Percentiles rank a stretch among this genome's conserved stretches.
Conservation (phyloP, 2,113 vertebrate genomes). For the Dasypus novemcinctus region DNA sequence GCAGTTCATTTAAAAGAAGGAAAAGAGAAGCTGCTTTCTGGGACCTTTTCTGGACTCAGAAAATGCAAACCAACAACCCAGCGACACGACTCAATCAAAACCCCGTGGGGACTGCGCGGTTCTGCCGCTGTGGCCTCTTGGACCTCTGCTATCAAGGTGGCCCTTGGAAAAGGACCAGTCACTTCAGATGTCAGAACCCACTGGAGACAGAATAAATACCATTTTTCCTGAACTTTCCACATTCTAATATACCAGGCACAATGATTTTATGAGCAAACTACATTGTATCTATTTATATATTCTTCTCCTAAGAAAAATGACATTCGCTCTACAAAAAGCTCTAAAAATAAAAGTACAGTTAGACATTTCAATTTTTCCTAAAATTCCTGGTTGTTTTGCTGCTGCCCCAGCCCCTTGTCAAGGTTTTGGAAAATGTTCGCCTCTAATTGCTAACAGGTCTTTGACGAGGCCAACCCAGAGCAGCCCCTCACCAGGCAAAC, state of each 20-base stretch:
- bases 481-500: background rate
- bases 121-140: fast-evolving
- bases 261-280: background rate
- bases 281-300: background rate
- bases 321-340: background rate
- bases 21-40: background rate
- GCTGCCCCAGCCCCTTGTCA: background rate
- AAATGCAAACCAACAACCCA: background rate
- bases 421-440: background rate
- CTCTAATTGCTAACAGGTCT: background rate
- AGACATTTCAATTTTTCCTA: background rate
- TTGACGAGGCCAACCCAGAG: background rate
- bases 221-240: background rate
- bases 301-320: background rate
- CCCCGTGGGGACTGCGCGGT: fast-evolving
- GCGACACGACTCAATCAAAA: no score
- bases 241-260: background rate
- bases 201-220: background rate
- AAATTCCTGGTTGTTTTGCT: background rate
- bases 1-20: background rate
- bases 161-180: background rate
- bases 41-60: background rate
- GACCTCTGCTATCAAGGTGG: no score
- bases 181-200: background rate
- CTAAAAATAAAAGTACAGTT: background rate